Base-by-base conservation (phyloP, 2,113 vertebrate species). In the Myiopsitta monachus region DNA sequence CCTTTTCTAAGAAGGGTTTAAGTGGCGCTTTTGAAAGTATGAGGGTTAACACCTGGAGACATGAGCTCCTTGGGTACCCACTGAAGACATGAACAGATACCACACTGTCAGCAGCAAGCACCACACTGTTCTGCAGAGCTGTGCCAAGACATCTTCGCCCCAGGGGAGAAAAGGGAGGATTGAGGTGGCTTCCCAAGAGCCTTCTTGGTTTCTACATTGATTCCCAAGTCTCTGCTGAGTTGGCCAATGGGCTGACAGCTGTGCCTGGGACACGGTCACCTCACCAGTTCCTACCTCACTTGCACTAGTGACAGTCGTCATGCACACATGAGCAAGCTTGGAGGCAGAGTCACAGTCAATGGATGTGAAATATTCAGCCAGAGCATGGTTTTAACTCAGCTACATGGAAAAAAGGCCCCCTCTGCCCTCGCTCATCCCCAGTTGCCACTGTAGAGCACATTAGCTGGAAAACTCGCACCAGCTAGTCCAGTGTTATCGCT, bases 401-500 rank as follows among this genome's bases (percentile, higher is more conserved):
- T 33, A 11, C 52, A 15, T 4, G 17, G 38, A 85, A 73, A 30
- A 57, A 92, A 87, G 64, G 15, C 44, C 46, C 59, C 33, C 44
- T 44, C 18, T 52, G 41, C n/a, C 28, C 46, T 76, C 24, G 13
- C 51, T 78, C 33, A 47, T n/a, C 9, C 9, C 24, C 31, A 78
- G 38, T 31, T 90, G 88, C 31, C 59, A 30, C 38, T 46, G 31
- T 30, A 67, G 23, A 88, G 52, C 31, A 66, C 0, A 0, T 43
- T 26, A 57, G 43, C 8, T 88, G 72, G 59, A 54, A 61, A 73
- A 66, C 24, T 55, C 31, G 18, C 2, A 2, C 54, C 70, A 24
- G 43, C 14, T 41, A 46, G 41, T 31, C 46, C 28, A n/a, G 18
- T 1, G 4, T 55, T 90, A 55, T 0, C 0, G 0, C 22, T 43